Base-by-base conservation (phyloP, 2,113 vertebrate species). In the Callipepla californica region DNA sequence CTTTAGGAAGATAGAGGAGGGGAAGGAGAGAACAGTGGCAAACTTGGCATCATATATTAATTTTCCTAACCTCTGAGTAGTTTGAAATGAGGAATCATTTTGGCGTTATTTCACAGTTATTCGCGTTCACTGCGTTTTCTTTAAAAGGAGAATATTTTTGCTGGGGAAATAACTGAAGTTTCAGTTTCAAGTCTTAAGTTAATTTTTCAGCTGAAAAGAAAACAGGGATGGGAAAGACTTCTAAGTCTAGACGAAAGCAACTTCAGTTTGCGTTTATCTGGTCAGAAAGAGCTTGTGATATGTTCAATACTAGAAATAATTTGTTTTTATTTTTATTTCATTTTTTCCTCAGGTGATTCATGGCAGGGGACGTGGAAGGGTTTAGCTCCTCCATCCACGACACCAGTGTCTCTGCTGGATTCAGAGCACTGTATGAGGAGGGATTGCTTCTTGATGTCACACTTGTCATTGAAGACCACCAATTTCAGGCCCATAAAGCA, bases 281-380 rank as follows among this genome's bases (percentile, higher is more conserved):
- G 55, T 84, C 40, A 96, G 67, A 57, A 95, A 92, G 34, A 62
- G 42, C 77, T 96, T 94, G 50, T 97, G 65, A 74, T 87, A 91
- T 97, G 61, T 96, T 78, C 93, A 74, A 92, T 92, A 65, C 55
- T 94, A 94, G 84, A 96, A 95, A 96, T 96, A 70, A 95, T 95
- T 93, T 91, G 50, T 73, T 81, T 96, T 97, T 97, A 90, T 95
- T 97, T 97, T 94, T 89, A 89, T 97, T 97, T 93, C 90, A 13
- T 94, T 87, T 95, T 94, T 97, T 88, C 90, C 94, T 63, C 96
- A 99, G 99, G 98, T 98, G 98, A 98, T 98, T 98, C 97, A 99
- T 99, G 99, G 99, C 99, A 98, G 99, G 98, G 98, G 99, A 99
- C 97, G 99, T 99, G 98, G 99, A 99, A 99, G 99, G 99, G 97